Evolutionary conservation across 2,888 invertebrate species (phyloP).

Genomic region (Neoscelio sp.): DNA sequence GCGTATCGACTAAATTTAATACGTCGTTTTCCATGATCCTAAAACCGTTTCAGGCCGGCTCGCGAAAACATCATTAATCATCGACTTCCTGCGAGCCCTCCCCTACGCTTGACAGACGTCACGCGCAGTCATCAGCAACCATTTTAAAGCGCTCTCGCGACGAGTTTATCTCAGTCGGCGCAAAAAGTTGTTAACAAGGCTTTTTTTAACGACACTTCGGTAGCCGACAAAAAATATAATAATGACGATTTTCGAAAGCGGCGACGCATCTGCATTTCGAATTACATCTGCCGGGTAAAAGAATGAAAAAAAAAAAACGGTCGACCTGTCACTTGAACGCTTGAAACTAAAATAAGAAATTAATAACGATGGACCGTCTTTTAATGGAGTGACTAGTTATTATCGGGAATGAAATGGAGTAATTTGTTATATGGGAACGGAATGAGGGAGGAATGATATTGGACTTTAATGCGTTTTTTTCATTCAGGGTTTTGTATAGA

Average conservation of each 20-base stretch:
- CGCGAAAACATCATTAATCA: constrained; percentile 65
- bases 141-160: constrained; percentile 44
- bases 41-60: constrained; percentile 53
- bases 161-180: constrained; percentile 24
- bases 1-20: constrained; percentile 51
- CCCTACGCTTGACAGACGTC: constrained; percentile 63
- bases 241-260: no score
- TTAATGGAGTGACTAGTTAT: constrained; percentile 1
- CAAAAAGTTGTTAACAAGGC: constrained; percentile 64
- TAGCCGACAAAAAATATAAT: no score
- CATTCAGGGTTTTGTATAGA: not conserved
- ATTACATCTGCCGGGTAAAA: no score
- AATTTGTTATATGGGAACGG: constrained; percentile 4
- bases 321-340: no score
- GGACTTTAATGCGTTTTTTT: not conserved
- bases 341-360: constrained; percentile 8
- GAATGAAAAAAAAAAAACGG: no score
- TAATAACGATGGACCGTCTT: not conserved
- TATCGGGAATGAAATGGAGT: constrained; percentile 2
- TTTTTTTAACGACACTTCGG: constrained; percentile 31
- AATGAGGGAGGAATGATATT: not conserved
- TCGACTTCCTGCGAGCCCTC: constrained; percentile 57
- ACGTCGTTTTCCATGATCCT: constrained; percentile 52
- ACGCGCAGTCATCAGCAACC: constrained; percentile 60
- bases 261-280: no score